Evolutionary conservation across 2,797 vertebrate species (phyloP), one percentile per base, ranked within the genome.

Genomic region (Microctenopoma steveboyesi): DNA sequence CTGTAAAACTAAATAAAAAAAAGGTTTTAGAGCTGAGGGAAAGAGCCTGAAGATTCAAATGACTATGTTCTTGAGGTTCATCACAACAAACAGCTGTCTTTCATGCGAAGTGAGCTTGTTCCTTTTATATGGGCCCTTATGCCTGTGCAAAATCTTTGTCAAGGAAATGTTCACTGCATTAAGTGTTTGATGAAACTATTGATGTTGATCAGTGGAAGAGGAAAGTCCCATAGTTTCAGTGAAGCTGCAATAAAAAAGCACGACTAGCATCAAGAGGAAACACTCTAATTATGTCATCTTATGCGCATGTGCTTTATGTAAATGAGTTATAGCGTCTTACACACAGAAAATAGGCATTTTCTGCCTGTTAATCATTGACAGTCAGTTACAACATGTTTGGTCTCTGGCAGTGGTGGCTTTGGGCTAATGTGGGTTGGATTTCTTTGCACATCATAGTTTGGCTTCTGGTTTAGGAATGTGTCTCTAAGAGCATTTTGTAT

Each of bases 281-380:
- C 16, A 10, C 11, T 9, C 2, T 14, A 39, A 14, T 22, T 15
- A 27, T 42, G 35, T 10, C 7, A 18, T 25, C 7, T 51, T 8
- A 1, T 33, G 14, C 16, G 9, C 35, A 25, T 65, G 13, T 45
- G 50, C 13, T 40, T 25, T 33, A 7, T 11, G 25, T 8, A 53
- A 58, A 64, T 37, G 37, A 15, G 37, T 46, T 50, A 14, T 35
- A 67, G 45, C 27, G 25, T 28, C 1, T 28, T 49, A 30, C 55
- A 65, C 27, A 30, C 25, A 30, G 15, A 50, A 68, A 53, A 58
- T 49, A 14, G 8, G 18, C 37, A 48, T 69, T 57, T 58, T 62
- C 56, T 63, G 43, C 28, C 8, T 4, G 14, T 46, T 27, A 28
- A 67, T 74, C 30, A 63, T 5, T 43, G 3, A 18, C n/a, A 58